Base-by-base conservation (phyloP, 2,113 vertebrate genomes). In the Nannospalax galili region DNA sequence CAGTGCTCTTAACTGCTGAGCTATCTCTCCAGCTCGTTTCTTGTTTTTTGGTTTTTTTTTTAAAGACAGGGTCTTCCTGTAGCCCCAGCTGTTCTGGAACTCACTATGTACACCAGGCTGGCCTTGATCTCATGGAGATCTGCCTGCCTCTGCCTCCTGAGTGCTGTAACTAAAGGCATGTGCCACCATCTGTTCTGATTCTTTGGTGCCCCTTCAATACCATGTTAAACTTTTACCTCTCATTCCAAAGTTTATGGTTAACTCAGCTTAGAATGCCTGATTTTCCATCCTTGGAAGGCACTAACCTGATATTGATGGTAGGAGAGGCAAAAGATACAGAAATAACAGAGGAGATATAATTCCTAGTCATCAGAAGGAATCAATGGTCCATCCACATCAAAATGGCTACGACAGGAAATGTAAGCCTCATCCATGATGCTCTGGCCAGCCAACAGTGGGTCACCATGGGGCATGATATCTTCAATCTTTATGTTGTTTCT, bases 401-500 rank as follows among this genome's bases (percentile, higher is more conserved):
- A 98, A 91, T 97, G 97, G 93, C 96, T 98, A 42, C 8, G 1
- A 10, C 6, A 20, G 84, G 86, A 90, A 67, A 3, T 0, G 3
- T 87, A 89, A 11, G 56, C 14, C 35, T 98, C 97, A 4, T 98
- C 97, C 26, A 5, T 0, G 9, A 58, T 37, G 84, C 28, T 79
- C 73, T 95, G 96, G 82, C 15, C 77, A n/a, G 96, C 65, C 78
- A 98, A 32, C 3, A 97, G 58, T 0, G 97, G 97, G 48, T 98
- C 97, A 45, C 77, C 97, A 7, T 95, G 93, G 16, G 79, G 88
- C 96, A 97, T 95, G 96, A 97, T 84, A 12, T 94, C 91, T 60
- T 96, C 95, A 5, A 95, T 87, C 48, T 69, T 95, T 81, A 90
- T 35, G n/a, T 5, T 52, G 56, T 96, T 95, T 70, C 93, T 96